phyloP scores from a whole-genome alignment of 2,888 invertebrate genomes.

The Lasioglossum calceatum region DNA sequence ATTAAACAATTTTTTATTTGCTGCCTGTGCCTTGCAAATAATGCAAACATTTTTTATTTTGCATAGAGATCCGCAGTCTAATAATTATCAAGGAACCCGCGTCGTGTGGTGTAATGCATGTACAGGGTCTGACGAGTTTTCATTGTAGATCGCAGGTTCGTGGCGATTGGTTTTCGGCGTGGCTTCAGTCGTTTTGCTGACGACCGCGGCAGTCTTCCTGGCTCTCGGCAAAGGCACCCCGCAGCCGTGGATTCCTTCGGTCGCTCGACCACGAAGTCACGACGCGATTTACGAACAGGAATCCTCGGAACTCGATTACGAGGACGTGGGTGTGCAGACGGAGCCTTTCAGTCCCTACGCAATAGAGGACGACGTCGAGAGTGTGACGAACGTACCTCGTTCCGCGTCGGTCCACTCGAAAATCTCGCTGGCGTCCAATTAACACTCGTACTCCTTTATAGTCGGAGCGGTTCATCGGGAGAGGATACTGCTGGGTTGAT shows the following conservation, averaged over 20 bases:
- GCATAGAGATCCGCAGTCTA: too few relatives aligned
- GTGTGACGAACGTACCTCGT: slow-evolving; percentile 74
- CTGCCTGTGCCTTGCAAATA: too few relatives aligned
- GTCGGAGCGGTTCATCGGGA: not conserved
- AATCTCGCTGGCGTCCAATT: slow-evolving; percentile 71
- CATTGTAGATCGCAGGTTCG: slow-evolving; percentile 85
- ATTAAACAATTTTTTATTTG: too few relatives aligned
- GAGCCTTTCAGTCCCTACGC: slow-evolving; percentile 80
- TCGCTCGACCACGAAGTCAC: slow-evolving; percentile 81
- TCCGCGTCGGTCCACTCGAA: slow-evolving; percentile 78
- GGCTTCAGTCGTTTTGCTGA: slow-evolving; percentile 86
- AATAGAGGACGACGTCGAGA: slow-evolving; percentile 75
- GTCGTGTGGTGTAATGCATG: not conserved
- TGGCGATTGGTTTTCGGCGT: slow-evolving; percentile 87
- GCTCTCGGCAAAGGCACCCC: slow-evolving; percentile 87
- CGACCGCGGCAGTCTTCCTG: slow-evolving; percentile 86
- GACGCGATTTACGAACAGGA: slow-evolving; percentile 83
- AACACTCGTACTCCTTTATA: slow-evolving; percentile 20
- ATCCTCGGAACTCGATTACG: slow-evolving; percentile 81
- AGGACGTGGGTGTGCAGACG: slow-evolving; percentile 83
- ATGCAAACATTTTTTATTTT: too few relatives aligned
- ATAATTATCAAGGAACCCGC: not conserved
- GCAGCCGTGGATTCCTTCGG: slow-evolving; percentile 86
- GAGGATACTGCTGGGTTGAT: not conserved
- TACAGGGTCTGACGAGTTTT: not conserved